Evolutionary conservation across 2,888 invertebrate genomes (phyloP), one percentile per base, ranked within the genome.

Genomic region (Lepeophtheirus nordmannii): DNA sequence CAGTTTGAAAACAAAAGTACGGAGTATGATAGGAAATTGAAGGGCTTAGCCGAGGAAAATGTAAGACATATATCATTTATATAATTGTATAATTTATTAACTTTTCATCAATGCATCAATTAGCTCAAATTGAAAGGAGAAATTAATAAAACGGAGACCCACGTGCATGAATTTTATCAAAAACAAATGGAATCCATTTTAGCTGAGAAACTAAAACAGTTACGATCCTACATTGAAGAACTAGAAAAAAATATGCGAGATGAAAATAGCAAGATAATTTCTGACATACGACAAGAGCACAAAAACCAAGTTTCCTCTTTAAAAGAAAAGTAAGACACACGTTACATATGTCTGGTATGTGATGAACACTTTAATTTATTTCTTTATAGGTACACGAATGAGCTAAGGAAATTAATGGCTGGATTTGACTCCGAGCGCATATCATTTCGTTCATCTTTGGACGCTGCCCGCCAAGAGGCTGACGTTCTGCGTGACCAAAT

Each of bases 111-210:
- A n/a, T 46, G 2, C 17, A n/a, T 17, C 2, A 46, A n/a, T 46
- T 17, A 46, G 60, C 10, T 17, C 30, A 60, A 23, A 17, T 23
- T 60, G 14, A 38, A 60, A 37, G 60, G 30, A 14, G 37, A 60
- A 30, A 37, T 60, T 8, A 60, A 37, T 23, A 60, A 60, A 23
- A 23, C 30, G 17, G 60, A 60, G 23, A 37, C 30, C 30, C 20
- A 10, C 10, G 17, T 60, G 8, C 60, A 60, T 38, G 38, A 60
- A 14, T 60, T 60, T 38, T 60, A 60, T n/a, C 60, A 60, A 14
- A 23, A 38, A 17, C 60, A 60, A 38, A 60, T 60, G 60, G 60
- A 60, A 60, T 60, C 60, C 14, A 60, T 60, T 22, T 60, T 60
- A 22, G 17, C 37, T 1, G 60, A 60, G 23, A 60, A 60, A 7